Evolutionary conservation across 2,888 invertebrate species (phyloP).

Genomic region (Adelognathus sp.): DNA sequence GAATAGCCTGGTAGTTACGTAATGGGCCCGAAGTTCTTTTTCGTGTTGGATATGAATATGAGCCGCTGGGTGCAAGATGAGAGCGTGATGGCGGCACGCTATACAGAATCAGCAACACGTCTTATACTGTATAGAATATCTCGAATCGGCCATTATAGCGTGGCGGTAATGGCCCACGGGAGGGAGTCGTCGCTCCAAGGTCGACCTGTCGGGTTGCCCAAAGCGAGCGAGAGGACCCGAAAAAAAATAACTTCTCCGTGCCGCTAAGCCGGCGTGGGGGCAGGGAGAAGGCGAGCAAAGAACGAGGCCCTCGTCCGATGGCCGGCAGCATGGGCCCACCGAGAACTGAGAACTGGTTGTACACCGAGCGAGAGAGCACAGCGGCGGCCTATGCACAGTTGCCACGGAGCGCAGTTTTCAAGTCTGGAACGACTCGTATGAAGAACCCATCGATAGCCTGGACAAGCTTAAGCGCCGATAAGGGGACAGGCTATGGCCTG

Average conservation of each 20-base stretch:
- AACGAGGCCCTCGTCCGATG: slow-evolving; percentile 39
- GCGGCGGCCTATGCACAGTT: slow-evolving; percentile 29
- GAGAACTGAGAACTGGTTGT: slow-evolving; percentile 65
- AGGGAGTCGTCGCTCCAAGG: slow-evolving; percentile 70
- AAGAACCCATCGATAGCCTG: slow-evolving; percentile 61
- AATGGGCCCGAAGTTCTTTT: slow-evolving; percentile 30
- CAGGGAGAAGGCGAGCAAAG: slow-evolving; percentile 1
- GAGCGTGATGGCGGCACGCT: slow-evolving; percentile 50
- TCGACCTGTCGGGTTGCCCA: slow-evolving; percentile 74
- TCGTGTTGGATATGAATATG: background rate
- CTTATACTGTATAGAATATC: slow-evolving; percentile 67
- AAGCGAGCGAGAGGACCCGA: slow-evolving; percentile 63
- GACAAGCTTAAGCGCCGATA: slow-evolving; percentile 61
- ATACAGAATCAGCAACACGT: slow-evolving; percentile 38
- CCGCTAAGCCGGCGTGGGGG: slow-evolving; percentile 26
- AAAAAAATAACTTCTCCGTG: slow-evolving; percentile 47
- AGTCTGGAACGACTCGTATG: slow-evolving; percentile 62
- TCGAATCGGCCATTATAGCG: slow-evolving; percentile 73
- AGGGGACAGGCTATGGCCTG: slow-evolving; percentile 65
- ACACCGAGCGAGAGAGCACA: slow-evolving; percentile 49
- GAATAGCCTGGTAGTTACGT: slow-evolving; percentile 44
- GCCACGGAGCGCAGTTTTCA: slow-evolving; percentile 56
- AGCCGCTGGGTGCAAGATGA: slow-evolving; percentile 45
- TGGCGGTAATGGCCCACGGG: slow-evolving; percentile 66
- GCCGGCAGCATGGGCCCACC: slow-evolving; percentile 34